These are phyloP conservation scores for Corythaeola cristata DNA, from an alignment of 2,113 vertebrate species.

Conservation along the genomic window DNA sequence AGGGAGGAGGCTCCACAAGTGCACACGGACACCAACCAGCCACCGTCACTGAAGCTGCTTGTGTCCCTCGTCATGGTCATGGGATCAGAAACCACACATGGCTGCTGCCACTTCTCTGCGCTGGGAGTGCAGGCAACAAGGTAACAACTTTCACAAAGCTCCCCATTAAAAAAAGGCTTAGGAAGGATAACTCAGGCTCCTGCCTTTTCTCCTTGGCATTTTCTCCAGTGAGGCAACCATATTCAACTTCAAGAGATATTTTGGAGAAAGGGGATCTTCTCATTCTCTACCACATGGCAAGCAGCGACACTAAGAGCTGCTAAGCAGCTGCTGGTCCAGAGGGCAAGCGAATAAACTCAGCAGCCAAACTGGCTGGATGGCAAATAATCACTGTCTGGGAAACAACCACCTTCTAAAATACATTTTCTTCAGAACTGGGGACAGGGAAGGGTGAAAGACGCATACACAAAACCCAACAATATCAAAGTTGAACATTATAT, in stretches of 20 bases:
- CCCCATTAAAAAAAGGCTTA: neutral
- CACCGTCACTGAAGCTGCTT: fast-evolving
- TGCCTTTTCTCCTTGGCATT: neutral
- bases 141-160: neutral
- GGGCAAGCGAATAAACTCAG: neutral
- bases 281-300: neutral
- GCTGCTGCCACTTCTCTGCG: too few species aligned
- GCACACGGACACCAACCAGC: fast-evolving
- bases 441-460: neutral
- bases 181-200: neutral
- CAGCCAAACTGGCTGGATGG: neutral
- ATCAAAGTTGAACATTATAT: neutral
- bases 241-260: neutral
- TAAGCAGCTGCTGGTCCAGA: neutral
- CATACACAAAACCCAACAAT: neutral
- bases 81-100: neutral
- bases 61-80: fast-evolving
- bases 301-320: neutral
- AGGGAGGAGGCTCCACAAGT: neutral
- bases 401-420: neutral
- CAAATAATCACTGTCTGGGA: neutral
- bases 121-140: neutral
- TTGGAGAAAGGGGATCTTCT: neutral
- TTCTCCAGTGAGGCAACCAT: neutral
- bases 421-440: neutral